These are phyloP conservation scores for Aphrophora alni DNA, from an alignment of 2,888 invertebrate genomes.

Conservation along the genomic window DNA sequence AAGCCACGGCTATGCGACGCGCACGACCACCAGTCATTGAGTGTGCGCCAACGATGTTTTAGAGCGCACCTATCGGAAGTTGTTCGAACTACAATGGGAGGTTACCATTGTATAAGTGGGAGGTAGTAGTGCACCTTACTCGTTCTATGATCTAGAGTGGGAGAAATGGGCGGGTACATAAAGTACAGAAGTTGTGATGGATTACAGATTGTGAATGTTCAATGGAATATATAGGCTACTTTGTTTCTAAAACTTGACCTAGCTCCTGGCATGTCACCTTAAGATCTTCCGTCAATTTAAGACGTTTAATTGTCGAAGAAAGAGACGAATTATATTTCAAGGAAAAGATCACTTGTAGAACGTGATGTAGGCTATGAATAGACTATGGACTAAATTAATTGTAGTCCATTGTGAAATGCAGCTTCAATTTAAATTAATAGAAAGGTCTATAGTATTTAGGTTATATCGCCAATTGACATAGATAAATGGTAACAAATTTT, in stretches of 20 bases:
- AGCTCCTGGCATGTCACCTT: background rate
- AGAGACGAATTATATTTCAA: too few species aligned
- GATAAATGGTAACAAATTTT: too few species aligned
- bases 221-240: background rate
- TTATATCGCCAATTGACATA: too few species aligned
- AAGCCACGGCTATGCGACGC: background rate
- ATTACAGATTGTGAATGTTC: background rate
- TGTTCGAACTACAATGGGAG: background rate
- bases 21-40: constrained; percentile 3
- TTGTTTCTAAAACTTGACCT: background rate
- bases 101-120: background rate
- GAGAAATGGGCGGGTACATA: constrained; percentile 1
- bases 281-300: background rate
- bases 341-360: too few species aligned
- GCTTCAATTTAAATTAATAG: too few species aligned
- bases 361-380: too few species aligned
- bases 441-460: too few species aligned
- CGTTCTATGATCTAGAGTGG: background rate
- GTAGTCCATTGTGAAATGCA: too few species aligned
- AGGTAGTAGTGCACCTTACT: background rate
- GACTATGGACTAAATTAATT: too few species aligned
- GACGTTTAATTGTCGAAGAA: background rate
- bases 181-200: constrained; percentile 1
- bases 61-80: constrained; percentile 1
- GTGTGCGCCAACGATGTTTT: constrained; percentile 27